Evolutionary conservation across 2,888 invertebrate species (phyloP), one percentile per base, ranked within the genome.

Genomic region (Listrodromus nycthemerus): DNA sequence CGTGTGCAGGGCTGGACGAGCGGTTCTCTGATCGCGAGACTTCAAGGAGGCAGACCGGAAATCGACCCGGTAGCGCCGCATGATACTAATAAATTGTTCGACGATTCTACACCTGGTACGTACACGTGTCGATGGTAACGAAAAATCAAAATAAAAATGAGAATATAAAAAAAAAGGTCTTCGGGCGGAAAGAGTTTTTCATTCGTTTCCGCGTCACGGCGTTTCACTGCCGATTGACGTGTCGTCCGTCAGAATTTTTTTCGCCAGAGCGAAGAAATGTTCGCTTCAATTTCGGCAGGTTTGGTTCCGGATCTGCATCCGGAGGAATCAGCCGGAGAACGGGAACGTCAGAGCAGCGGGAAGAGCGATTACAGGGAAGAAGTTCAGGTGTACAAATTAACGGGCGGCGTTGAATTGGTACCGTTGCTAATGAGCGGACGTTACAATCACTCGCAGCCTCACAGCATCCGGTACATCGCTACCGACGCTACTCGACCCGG

Each of bases 321-420:
- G 10, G 21, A 45, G 41, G 76, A 75, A 37, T 52, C 63, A 37
- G 58, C n/a, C 19, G 67, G 8, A 19, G 45, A 82, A 66, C 52
- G 50, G 41, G 63, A 80, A 27, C 58, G 27, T 58, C 61, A 61
- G n/a, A 37, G 71, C 19, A 50, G 45, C 8, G 66, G 41, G 19
- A 82, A 82, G 74, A 87, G 86, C 58, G 79, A 80, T 27, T 89
- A 86, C 85, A 89, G 90, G 77, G 91, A 91, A 77, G 88, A 91
- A 63, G 83, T 89, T 70, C 90, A 91, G 85, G 88, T 90, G 65
- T 92, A 91, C 86, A 89, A 91, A 83, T 90, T 95, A 84, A 96
- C 95, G 6, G 96, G 96, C 24, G 97, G 97, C 27, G 95, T 96
- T 70, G 97, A 97, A 93, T 94, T 97, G 90, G 97, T 97, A 77